A percentile compares a stretch with the other conserved stretches of the same genome.
phyloP scores from a whole-genome alignment of 2,113 vertebrate genomes.

The Taxidea taxus region DNA sequence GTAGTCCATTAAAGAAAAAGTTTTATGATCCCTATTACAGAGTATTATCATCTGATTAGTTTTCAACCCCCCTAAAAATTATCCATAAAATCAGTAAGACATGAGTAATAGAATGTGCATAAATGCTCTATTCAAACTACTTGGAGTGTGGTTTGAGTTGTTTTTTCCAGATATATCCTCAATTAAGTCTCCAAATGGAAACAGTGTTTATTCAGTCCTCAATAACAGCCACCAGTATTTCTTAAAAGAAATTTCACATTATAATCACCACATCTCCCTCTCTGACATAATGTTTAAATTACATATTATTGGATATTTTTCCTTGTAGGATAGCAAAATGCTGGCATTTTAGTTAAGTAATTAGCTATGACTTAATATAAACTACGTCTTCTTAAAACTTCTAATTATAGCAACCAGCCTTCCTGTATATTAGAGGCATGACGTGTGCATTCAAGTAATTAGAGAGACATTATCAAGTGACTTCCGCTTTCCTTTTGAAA shows the following conservation, averaged over 20 bases:
- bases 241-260: slow-evolving; percentile 18
- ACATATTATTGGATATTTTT: neutral
- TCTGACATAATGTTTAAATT: slow-evolving; percentile 49
- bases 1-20: neutral
- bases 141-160: neutral
- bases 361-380: slow-evolving; percentile 34
- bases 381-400: slow-evolving; percentile 45
- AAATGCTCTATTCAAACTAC: slow-evolving; percentile 10
- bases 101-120: neutral
- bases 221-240: neutral
- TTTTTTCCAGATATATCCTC: neutral
- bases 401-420: slow-evolving; percentile 70
- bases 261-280: neutral
- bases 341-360: slow-evolving; percentile 55
- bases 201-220: neutral
- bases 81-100: neutral
- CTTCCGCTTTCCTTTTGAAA: slow-evolving; percentile 56
- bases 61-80: neutral
- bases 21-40: neutral
- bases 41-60: neutral
- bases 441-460: slow-evolving; percentile 65
- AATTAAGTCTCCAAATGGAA: slow-evolving; percentile 38
- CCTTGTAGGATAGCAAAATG: slow-evolving; percentile 7
- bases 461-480: slow-evolving; percentile 60
- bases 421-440: slow-evolving; percentile 44